Evolutionary conservation across 1,140 invertebrate species (phyloP).

Genomic region (Sycophila sp.): DNA sequence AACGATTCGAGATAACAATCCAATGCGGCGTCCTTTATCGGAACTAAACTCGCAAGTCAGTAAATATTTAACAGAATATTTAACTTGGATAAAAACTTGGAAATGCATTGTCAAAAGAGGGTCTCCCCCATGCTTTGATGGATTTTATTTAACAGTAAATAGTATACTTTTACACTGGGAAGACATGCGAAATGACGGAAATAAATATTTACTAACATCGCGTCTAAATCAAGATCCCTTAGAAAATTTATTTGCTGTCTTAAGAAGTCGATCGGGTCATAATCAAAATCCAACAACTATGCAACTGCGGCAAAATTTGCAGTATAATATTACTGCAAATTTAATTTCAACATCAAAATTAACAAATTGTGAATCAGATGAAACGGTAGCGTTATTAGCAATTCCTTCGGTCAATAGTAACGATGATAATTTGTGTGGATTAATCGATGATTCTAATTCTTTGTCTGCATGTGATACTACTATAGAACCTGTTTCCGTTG

Average conservation of each 20-base stretch:
- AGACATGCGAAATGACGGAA: conserved; percentile 15
- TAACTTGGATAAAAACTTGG: conserved; percentile 32
- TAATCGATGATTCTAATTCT: background rate
- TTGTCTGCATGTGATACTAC: background rate
- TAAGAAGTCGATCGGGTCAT: conserved; percentile 31
- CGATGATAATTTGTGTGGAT: background rate
- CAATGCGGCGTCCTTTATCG: conserved; percentile 36
- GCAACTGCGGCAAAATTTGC: conserved; percentile 37
- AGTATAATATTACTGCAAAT: conserved; percentile 34
- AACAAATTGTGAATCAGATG: conserved; percentile 31
- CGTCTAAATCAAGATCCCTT: conserved; percentile 42
- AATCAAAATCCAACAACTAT: conserved; percentile 38
- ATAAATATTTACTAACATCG: conserved; percentile 36
- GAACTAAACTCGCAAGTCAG: conserved; percentile 30
- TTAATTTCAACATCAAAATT: conserved; percentile 22
- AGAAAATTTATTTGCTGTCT: conserved; percentile 40
- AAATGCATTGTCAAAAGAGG: background rate
- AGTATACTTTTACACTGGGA: conserved; percentile 33
- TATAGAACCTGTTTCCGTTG: background rate
- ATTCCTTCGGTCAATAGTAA: background rate
- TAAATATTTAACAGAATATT: conserved; percentile 21
- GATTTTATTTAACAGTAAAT: conserved; percentile 34
- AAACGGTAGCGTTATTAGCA: conserved; percentile 10
- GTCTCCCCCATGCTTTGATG: conserved; percentile 28
- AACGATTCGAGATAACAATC: conserved; percentile 13